Evolutionary conservation across 92 coral and sea anemone genomes (phyloP), one percentile per base, ranked within the genome.

Genomic region (Epizoanthus stellaris): DNA sequence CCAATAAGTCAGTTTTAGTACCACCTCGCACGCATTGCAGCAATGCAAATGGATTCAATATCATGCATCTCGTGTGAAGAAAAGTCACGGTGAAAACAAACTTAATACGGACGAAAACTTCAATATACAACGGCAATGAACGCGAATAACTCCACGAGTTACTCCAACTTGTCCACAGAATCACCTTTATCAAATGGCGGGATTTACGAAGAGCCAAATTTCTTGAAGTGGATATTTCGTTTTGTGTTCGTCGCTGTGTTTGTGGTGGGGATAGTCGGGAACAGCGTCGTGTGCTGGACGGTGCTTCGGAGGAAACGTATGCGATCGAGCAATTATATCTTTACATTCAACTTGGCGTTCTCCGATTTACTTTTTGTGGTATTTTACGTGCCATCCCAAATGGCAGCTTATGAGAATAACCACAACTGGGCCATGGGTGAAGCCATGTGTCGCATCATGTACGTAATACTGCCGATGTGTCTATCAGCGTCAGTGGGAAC

Each of bases 321-420:
- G 98, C 94, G 95, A 39, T 92, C 95, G 10, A 95, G 95, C 67
- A 94, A 94, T 16, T 94, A 96, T 82, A 94, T 92, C 62, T 96
- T 96, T 63, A 96, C 98, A 0, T 92, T 96, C 80, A 96, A 96
- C 54, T 94, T 96, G 11, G 98, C 98, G 9, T 67, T 96, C 39
- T 96, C 98, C 4, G 98, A 96, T 54, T 76, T 96, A 66, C 79
- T 96, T 40, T 89, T 88, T 73, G 94, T 96, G n/a, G 87, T 94
- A 16, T 87, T 96, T 84, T 96, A 91, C 76, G 80, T 96, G 6
- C 98, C 98, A 8, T 82, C 98, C 6, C 98, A 96, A 89, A 91
- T 94, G 95, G 98, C 98, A 4, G 98, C 98, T 52, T 96, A 94
- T 77, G 98, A 96, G 79, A 96, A 96, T 77, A 74, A 94, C 63